A percentile compares a stretch with the other conserved stretches of the same genome.
Evolutionary conservation across 2,888 invertebrate genomes (phyloP).

Genomic region (Helicoverpa assulta): DNA sequence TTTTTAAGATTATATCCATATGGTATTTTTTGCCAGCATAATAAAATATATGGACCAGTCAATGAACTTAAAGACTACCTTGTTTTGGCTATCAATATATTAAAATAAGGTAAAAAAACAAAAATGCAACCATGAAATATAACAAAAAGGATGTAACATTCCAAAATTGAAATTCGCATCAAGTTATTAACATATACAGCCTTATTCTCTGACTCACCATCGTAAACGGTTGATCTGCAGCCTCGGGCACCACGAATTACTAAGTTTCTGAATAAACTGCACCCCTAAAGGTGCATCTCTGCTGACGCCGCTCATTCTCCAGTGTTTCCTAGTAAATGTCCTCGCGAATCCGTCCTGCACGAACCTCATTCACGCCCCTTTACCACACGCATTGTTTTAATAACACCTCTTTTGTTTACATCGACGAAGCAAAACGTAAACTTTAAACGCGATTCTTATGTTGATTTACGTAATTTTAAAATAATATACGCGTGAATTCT

Average conservation of each 20-base stretch:
- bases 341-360: slow-evolving; percentile 56
- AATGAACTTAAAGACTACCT: no score
- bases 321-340: slow-evolving; percentile 67
- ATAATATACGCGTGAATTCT: background rate
- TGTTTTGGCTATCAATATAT: no score
- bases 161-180: background rate
- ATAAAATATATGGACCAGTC: no score
- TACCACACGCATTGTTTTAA: slow-evolving; percentile 69
- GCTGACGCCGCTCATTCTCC: slow-evolving; percentile 88
- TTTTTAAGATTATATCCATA: no score
- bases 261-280: slow-evolving; percentile 88
- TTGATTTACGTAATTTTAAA: slow-evolving; percentile 37
- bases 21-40: no score
- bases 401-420: slow-evolving; percentile 73
- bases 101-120: background rate
- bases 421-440: slow-evolving; percentile 31
- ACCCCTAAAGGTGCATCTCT: slow-evolving; percentile 92
- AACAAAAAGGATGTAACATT: background rate
- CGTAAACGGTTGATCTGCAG: slow-evolving; percentile 91
- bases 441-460: slow-evolving; percentile 23
- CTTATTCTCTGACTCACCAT: slow-evolving; percentile 88
- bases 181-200: slow-evolving; percentile 24
- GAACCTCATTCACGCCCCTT: slow-evolving; percentile 69
- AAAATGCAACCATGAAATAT: background rate
- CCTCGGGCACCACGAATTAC: slow-evolving; percentile 90